Base-by-base conservation (phyloP, 2,888 invertebrate genomes). In the Pherbina coryleti region DNA sequence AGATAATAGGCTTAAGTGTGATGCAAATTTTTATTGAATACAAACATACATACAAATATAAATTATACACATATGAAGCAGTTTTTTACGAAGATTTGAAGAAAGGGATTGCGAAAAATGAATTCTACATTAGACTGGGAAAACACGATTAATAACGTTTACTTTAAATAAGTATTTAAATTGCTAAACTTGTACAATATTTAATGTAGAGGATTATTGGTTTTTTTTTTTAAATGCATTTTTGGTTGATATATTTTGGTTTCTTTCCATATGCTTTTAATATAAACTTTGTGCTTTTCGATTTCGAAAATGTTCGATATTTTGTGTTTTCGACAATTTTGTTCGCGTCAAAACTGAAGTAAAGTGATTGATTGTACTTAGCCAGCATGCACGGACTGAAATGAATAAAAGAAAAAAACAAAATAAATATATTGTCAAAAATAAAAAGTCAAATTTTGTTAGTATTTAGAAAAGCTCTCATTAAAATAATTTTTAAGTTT, bases 341-440 rank as follows among this genome's bases (percentile, higher is more conserved):
- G 78, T 44, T 44, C 25, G 34, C n/a, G 25, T n/a, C 80, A 79
- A 79, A 81, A 81, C 78, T 80, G 79, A 80, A 79, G 77, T 19
- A 55, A 69, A 69, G 17, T 19, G 69, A 57, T 80, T 80, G 79
- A 64, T 64, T 31, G 25, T 82, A 80, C 81, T 88, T 90, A 90
- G 85, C 89, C 90, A 84, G 90, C 90, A 88, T 90, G 90, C 85
- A 90, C 88, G 84, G 90, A 90, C 90, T 90, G 90, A 88, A 90
- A 90, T 82, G 84, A 88, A 85, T 82, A 83, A 83, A 85, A 84
- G 82, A 82, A 83, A 85, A 81, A 82, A 76, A 74, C 82, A 83
- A 84, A 82, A 84, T 84, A 79, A 83, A 85, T 83, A 83, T 85
- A 84, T 84, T 81, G 81, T 83, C 14, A 79, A 55, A 67, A 60